A percentile compares a stretch with the other conserved stretches of the same genome.
phyloP scores from a whole-genome alignment of 92 coral and sea anemone genomes.

The Zoanthus gigantus region DNA sequence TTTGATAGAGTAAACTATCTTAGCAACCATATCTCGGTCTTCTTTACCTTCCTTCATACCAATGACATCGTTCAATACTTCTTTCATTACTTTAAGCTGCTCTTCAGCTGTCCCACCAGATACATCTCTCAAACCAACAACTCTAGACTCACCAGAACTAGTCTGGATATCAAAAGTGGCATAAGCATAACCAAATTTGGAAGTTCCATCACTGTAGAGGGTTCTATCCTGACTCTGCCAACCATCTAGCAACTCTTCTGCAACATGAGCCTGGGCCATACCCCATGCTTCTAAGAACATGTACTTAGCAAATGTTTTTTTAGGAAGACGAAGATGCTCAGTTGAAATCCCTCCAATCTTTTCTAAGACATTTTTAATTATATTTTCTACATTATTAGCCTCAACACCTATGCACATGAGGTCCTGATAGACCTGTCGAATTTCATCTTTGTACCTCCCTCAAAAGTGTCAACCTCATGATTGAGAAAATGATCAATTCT shows the following conservation, averaged over 20 bases:
- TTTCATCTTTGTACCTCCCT: slow-evolving; percentile 36
- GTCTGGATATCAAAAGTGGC: slow-evolving; percentile 26
- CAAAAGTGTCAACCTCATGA: slow-evolving; percentile 26
- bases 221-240: slow-evolving; percentile 31
- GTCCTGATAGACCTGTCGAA: slow-evolving; percentile 44
- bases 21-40: not conserved
- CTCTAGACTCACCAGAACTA: slow-evolving; percentile 26
- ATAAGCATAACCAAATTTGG: slow-evolving; percentile 7
- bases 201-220: slow-evolving; percentile 11
- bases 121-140: slow-evolving; percentile 20
- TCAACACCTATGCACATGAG: slow-evolving; percentile 22
- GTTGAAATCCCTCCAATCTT: slow-evolving; percentile 5
- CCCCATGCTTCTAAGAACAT: slow-evolving; percentile 44
- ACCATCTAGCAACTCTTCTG: slow-evolving; percentile 33
- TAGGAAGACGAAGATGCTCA: slow-evolving; percentile 19
- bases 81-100: slow-evolving; percentile 41
- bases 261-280: slow-evolving; percentile 44
- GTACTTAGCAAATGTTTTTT: slow-evolving; percentile 48
- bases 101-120: slow-evolving; percentile 46
- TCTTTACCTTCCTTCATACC: slow-evolving; percentile 4
- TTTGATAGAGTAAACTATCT: slow-evolving; percentile 9
- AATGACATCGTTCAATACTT: slow-evolving; percentile 37
- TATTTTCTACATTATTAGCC: slow-evolving; percentile 39
- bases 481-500: slow-evolving; percentile 43
- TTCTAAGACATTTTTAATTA: slow-evolving; percentile 4